Evolutionary conservation across 2,888 invertebrate species (phyloP), one percentile per base, ranked within the genome.

Genomic region (Andrena praecox): DNA sequence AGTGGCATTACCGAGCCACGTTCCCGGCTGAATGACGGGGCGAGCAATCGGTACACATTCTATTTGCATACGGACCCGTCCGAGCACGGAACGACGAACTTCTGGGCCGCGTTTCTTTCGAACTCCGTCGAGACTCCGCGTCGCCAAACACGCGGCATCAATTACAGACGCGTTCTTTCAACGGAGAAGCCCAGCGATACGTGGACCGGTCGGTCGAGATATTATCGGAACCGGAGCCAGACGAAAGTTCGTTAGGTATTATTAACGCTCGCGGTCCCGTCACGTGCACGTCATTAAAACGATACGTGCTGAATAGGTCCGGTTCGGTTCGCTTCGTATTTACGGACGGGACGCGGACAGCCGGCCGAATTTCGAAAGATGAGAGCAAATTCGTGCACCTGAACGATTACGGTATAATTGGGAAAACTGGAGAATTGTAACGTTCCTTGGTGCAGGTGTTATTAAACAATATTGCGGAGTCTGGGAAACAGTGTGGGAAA

Each of bases 281-380:
- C 84, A 80, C 79, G 80, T 72, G 63, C 79, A 60, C 76, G 63
- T 87, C 77, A 74, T 80, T 83, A 83, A 78, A 85, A 69, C 72
- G 73, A 80, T 76, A 72, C 76, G 77, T 62, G 77, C 63, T n/a
- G 64, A 56, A 50, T 7, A 16, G 8, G n/a, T 10, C 31, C 27
- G n/a, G 62, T 29, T 54, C 50, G 20, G 42, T 12, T 12, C 60
- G 29, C 3, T 54, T 48, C 24, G 29, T 50, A 42, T 67, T 68
- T 67, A 42, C 20, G 42, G 35, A 35, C 16, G 8, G 3, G 42
- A 66, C 29, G 59, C n/a, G 54, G 24, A 20, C 10, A 2, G 20
- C 5, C n/a, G 29, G 29, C n/a, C 35, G 35, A 69, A 69, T 69
- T 69, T 59, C 27, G n/a, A 59, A 48, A 59, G 64, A 64, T 27